Evolutionary conservation across 1,140 invertebrate genomes (phyloP), one percentile per base, ranked within the genome.

Genomic region (Sitobion miscanthi): DNA sequence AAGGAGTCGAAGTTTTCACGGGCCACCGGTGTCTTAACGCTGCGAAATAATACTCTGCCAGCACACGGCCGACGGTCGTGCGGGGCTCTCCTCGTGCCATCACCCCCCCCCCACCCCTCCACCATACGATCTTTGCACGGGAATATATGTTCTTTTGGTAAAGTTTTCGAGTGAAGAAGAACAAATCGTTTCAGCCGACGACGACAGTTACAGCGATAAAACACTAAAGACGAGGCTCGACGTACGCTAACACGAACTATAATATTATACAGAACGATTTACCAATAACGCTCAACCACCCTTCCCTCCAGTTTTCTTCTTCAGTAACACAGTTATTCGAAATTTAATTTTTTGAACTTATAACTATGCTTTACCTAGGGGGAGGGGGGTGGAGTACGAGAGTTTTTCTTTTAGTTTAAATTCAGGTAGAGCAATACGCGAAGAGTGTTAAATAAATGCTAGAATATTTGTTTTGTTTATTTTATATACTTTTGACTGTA

Each of bases 1-100:
- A 90, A 69, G 35, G 21, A 57, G 57, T 90, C 57, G 25, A 90
- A 90, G 89, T 90, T 90, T 90, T 69, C 88, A 57, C 54, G 89
- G 42, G 54, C 38, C 38, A 49, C 49, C 87, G 49, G 54, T 57
- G 89, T 90, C 69, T 69, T 69, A 90, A 69, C 54, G 38, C 38
- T 69, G 8, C 23, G 25, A 69, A 90, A 69, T 90, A 90, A 90
- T 45, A 42, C 54, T 90, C 20, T 69, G 17, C 30, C 21, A 21
- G 49, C 8, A 14, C 8, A 35, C 21, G 7, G 23, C 9, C 21
- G 82, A 38, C 21, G 82, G 77, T 83, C 17, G 62, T 14, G 62
- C 3, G 11, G 57, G 57, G 30, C 62, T 9, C 62, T 17, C 14
- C 11, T 2, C 30, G 14, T 5, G n/a, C 30, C 57, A 62, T 30